phyloP scores from a whole-genome alignment of 2,888 invertebrate species.

The Tromatobia lineatoria region DNA sequence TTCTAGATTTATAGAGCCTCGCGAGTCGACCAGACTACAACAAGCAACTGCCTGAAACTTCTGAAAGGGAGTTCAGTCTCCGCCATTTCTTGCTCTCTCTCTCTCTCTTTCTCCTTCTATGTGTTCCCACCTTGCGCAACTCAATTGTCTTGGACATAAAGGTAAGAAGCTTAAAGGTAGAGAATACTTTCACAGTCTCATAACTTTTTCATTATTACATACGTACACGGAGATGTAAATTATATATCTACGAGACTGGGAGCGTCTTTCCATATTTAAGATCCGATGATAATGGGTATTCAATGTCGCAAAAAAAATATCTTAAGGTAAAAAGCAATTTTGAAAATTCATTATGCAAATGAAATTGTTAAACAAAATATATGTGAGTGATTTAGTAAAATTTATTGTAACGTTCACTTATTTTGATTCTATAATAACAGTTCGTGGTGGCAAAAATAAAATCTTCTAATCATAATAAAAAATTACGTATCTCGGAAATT shows the following conservation, averaged over 20 bases:
- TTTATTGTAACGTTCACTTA: too few species aligned
- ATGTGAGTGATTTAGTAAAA: too few species aligned
- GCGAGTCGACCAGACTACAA: slow-evolving; percentile 36
- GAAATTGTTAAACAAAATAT: neutral
- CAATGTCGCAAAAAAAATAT: neutral
- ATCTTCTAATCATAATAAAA: too few species aligned
- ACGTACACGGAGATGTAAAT: neutral
- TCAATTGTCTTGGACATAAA: slow-evolving; percentile 49
- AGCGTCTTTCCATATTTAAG: neutral
- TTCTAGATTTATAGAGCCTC: slow-evolving; percentile 59
- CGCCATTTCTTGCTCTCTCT: slow-evolving; percentile 31
- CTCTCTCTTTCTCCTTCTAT: slow-evolving; percentile 9
- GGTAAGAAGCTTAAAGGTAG: slow-evolving; percentile 38
- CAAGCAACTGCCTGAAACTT: slow-evolving; percentile 36
- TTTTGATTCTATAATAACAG: too few species aligned
- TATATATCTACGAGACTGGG: neutral
- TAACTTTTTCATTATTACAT: slow-evolving; percentile 48
- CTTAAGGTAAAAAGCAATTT: neutral
- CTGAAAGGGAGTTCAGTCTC: slow-evolving; percentile 54
- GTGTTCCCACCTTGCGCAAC: slow-evolving; percentile 60
- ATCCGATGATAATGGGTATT: neutral
- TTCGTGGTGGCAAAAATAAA: too few species aligned
- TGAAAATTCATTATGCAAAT: neutral
- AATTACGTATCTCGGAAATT: too few species aligned
- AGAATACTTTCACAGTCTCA: slow-evolving; percentile 43